Percentiles rank a stretch among this genome's conserved stretches.
Conservation (phyloP, 2,113 vertebrate species). For the Percopsis transmontana region DNA sequence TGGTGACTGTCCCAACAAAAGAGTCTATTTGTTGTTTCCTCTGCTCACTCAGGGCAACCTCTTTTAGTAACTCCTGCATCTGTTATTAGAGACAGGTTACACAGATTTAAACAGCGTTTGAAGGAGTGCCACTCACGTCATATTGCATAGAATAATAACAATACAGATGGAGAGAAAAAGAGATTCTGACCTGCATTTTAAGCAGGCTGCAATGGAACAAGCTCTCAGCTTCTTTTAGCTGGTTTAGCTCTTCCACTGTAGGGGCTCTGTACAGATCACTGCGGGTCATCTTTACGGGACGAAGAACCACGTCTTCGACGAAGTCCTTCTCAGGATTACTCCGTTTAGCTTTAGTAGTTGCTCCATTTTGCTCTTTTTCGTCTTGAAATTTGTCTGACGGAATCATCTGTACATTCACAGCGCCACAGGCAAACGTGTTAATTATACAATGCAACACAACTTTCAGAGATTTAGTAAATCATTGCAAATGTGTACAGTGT, state of each 20-base stretch:
- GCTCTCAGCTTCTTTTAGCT: constrained; percentile 90
- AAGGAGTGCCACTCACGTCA: background rate
- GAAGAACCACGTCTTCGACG: constrained; percentile 56
- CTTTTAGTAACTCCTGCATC: constrained; percentile 94
- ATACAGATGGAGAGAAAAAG: too few relatives aligned
- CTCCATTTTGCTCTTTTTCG: constrained; percentile 35
- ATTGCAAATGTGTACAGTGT: background rate
- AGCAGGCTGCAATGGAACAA: constrained; percentile 93
- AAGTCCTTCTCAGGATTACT: constrained; percentile 34
- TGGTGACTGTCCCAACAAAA: constrained; percentile 83
- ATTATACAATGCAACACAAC: too few relatives aligned
- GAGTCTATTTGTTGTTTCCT: constrained; percentile 84
- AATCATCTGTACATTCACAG: constrained; percentile 47
- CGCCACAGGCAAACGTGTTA: background rate
- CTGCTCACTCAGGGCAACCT: constrained; percentile 86
- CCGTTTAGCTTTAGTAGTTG: constrained; percentile 52
- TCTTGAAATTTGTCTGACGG: constrained; percentile 18
- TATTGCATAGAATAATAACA: background rate
- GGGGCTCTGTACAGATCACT: constrained; percentile 88
- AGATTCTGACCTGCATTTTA: constrained; percentile 85
- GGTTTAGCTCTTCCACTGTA: constrained; percentile 89
- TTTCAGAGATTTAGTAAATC: background rate
- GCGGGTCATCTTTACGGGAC: constrained; percentile 82
- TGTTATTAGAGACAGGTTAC: constrained; percentile 48
- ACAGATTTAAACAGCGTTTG: background rate